A percentile compares a stretch with the other conserved stretches of the same genome.
Evolutionary conservation across 1,140 invertebrate genomes (phyloP).

Genomic region (Drosophila parvula): DNA sequence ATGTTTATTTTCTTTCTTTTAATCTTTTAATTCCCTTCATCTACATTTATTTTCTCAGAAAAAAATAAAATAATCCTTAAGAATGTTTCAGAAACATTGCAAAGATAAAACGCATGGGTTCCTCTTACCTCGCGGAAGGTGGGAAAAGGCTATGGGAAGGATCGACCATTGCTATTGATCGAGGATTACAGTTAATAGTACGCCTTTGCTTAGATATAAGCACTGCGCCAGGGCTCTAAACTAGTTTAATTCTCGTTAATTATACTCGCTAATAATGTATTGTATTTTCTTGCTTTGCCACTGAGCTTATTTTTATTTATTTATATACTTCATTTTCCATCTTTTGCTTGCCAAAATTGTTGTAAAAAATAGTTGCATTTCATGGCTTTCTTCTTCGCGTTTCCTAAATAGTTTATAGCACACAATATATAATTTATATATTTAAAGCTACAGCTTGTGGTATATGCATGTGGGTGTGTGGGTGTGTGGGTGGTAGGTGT

Average conservation of each 20-base stretch:
- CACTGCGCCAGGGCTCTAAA: constrained; percentile 23
- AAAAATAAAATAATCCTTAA: constrained; percentile 63
- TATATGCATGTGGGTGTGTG: constrained; percentile 24
- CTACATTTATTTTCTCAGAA: constrained; percentile 79
- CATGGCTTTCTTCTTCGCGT: constrained; percentile 27
- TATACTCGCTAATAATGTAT: constrained; percentile 45
- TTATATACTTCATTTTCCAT: constrained; percentile 33
- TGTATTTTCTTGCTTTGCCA: constrained; percentile 28
- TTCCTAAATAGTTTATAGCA: constrained; percentile 57
- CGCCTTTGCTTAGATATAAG: constrained; percentile 18
- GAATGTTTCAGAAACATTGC: constrained; percentile 62
- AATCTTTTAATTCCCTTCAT: constrained; percentile 40
- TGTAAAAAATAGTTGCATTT: constrained; percentile 77
- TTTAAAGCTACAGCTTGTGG: constrained; percentile 68
- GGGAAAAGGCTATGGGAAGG: constrained; percentile 9
- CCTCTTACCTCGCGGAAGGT: constrained; percentile 22
- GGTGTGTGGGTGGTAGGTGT: constrained; percentile 23
- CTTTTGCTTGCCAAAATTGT: constrained; percentile 62
- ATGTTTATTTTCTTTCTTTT: constrained; percentile 25
- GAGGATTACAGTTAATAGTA: constrained; percentile 1
- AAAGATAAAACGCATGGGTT: constrained; percentile 41
- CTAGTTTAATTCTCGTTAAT: constrained; percentile 43
- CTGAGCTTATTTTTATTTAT: constrained; percentile 22
- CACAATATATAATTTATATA: constrained; percentile 57
- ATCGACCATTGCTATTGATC: constrained; percentile 11